A percentile compares a stretch with the other conserved stretches of the same genome.
phyloP scores from a whole-genome alignment of 2,888 invertebrate genomes.

The Linnaemya vulpina region DNA sequence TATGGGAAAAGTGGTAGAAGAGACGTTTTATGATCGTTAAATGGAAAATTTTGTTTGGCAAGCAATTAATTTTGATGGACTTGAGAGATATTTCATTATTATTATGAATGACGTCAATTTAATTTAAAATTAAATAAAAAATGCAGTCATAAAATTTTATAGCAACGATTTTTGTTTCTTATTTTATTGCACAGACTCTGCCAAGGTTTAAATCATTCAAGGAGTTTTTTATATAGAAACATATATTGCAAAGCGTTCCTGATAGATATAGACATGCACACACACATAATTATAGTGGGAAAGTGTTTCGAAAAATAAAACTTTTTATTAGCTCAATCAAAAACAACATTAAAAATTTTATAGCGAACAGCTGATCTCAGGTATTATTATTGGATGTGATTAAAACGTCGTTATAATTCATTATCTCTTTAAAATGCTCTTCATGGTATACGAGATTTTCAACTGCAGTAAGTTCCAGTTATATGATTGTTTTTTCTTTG shows the following conservation, averaged over 20 bases:
- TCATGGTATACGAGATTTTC: too few species aligned
- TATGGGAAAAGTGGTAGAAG: conserved; percentile 47
- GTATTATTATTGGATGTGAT: too few species aligned
- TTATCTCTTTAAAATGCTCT: too few species aligned
- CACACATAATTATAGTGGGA: neutral
- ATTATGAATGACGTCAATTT: conserved; percentile 71
- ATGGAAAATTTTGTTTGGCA: conserved; percentile 67
- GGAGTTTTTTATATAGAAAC: neutral
- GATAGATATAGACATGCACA: neutral
- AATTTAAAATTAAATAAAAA: conserved; percentile 64
- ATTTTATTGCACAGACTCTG: conserved; percentile 20
- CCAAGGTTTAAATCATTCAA: conserved; percentile 42
- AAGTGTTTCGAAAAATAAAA: too few species aligned
- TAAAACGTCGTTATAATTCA: too few species aligned
- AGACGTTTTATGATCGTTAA: conserved; percentile 61
- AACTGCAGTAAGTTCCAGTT: too few species aligned
- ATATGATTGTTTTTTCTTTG: too few species aligned
- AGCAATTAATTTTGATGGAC: conserved; percentile 72
- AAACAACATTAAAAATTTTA: too few species aligned
- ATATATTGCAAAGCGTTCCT: neutral
- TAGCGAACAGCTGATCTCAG: too few species aligned
- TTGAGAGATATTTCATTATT: conserved; percentile 68
- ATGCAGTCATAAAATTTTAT: conserved; percentile 47
- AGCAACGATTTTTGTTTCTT: neutral
- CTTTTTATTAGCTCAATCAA: too few species aligned